Evolutionary conservation across 2,888 invertebrate genomes (phyloP).

Genomic region (Agrenia bidenticulata): DNA sequence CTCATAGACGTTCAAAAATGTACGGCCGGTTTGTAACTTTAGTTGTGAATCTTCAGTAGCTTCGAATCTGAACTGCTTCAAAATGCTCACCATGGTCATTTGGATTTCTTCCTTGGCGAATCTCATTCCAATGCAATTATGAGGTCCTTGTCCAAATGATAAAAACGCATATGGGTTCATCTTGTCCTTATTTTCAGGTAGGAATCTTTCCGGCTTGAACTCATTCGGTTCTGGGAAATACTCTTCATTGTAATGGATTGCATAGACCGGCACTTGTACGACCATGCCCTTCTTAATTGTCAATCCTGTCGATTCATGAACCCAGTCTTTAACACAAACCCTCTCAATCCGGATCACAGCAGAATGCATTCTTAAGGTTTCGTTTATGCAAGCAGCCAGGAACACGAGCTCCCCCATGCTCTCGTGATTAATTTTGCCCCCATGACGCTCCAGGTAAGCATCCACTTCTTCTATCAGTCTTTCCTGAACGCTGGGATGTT

Average conservation of each 20-base stretch:
- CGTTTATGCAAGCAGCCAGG: constrained; percentile 33
- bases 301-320: constrained; percentile 25
- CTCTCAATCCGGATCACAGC: constrained; percentile 36
- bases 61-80: constrained; percentile 39
- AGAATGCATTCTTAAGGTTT: constrained; percentile 36
- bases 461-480: constrained; percentile 31
- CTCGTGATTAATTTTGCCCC: constrained; percentile 34
- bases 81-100: constrained; percentile 30
- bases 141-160: constrained; percentile 41
- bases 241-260: constrained; percentile 34
- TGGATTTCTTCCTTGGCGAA: constrained; percentile 42
- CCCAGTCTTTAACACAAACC: constrained; percentile 37
- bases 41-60: constrained; percentile 25
- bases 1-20: constrained; percentile 23
- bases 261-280: constrained; percentile 24
- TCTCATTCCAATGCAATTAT: constrained; percentile 43
- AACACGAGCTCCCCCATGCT: constrained; percentile 32
- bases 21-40: constrained; percentile 27
- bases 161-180: constrained; percentile 39
- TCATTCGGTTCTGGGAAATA: constrained; percentile 28
- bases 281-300: constrained; percentile 25
- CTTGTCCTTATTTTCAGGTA: constrained; percentile 41
- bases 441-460: constrained; percentile 26
- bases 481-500: constrained; percentile 22
- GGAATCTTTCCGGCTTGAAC: constrained; percentile 42